These are phyloP conservation scores for Podilymbus podiceps DNA, from an alignment of 2,113 vertebrate species.

Conservation along the genomic window DNA sequence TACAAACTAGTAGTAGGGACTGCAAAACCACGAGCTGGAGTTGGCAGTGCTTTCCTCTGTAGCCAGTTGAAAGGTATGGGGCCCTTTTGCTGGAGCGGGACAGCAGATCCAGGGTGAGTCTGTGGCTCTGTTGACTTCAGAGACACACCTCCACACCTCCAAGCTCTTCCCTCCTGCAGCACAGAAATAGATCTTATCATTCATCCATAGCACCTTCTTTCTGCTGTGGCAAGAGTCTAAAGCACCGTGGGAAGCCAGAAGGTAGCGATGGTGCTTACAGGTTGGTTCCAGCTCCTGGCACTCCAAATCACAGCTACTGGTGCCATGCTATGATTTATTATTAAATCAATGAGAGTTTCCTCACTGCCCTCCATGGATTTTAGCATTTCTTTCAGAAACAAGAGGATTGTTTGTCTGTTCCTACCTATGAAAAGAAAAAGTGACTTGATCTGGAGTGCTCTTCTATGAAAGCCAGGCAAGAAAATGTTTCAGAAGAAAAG, in stretches of 20 bases:
- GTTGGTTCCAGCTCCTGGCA: not conserved
- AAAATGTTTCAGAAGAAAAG: not conserved
- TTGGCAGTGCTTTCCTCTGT: not conserved
- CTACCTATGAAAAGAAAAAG: not conserved
- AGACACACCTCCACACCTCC: not conserved
- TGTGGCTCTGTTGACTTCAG: not conserved
- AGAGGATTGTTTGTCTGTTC: not conserved
- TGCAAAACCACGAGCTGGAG: not conserved
- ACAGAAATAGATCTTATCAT: not conserved
- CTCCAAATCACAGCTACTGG: not conserved
- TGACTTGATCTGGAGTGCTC: not conserved
- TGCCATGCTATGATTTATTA: not conserved
- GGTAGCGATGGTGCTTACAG: not conserved
- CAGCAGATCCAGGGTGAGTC: not conserved
- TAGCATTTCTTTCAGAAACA: not conserved
- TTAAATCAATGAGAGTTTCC: not conserved
- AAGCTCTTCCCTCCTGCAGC: not conserved
- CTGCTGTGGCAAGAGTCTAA: not conserved
- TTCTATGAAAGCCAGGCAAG: not conserved
- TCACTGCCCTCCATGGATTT: not conserved
- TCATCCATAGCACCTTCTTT: not conserved
- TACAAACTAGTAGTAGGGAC: not conserved
- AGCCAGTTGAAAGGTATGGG: not conserved
- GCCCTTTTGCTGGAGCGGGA: not conserved
- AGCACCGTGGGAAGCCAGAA: not conserved